Conservation (phyloP, 2,113 vertebrate species). For the Amblyornis subalaris region DNA sequence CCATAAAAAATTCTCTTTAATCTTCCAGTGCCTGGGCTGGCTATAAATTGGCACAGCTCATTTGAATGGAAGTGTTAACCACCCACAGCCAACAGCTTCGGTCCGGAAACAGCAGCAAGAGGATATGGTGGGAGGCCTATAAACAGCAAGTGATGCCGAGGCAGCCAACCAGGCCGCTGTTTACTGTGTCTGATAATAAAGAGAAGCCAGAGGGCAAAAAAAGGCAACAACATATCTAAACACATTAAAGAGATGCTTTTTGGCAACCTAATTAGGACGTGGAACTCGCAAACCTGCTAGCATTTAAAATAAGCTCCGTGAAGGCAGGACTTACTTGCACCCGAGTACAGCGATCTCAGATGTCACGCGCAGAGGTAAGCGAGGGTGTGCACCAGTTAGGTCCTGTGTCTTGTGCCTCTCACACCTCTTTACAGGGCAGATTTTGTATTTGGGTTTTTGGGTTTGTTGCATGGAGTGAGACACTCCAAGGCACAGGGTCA, state of each 20-base stretch:
- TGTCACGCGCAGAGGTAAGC: background rate
- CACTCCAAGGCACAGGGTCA: background rate
- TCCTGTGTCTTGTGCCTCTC: background rate
- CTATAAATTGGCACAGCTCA: slow-evolving; percentile 56
- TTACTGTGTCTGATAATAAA: slow-evolving; percentile 32
- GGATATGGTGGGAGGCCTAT: slow-evolving; percentile 59
- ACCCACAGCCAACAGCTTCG: slow-evolving; percentile 64
- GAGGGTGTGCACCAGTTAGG: background rate
- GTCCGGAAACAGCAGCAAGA: slow-evolving; percentile 65
- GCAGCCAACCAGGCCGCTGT: slow-evolving; percentile 38
- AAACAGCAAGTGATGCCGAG: slow-evolving; percentile 48
- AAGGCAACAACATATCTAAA: slow-evolving; percentile 24
- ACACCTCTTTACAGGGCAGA: background rate
- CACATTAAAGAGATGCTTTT: background rate
- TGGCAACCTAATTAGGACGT: slow-evolving; percentile 1
- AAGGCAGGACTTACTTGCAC: slow-evolving; percentile 24
- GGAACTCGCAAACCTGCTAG: background rate
- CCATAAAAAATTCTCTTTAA: slow-evolving; percentile 62
- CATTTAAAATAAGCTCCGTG: slow-evolving; percentile 16
- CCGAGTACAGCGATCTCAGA: background rate
- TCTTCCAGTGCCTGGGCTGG: slow-evolving; percentile 56
- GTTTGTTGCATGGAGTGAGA: background rate
- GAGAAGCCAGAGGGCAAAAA: slow-evolving; percentile 15
- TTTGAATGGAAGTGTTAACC: slow-evolving; percentile 65
- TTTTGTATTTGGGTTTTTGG: background rate